Evolutionary conservation across 2,797 vertebrate genomes (phyloP).

Genomic region (Melanitta fusca): DNA sequence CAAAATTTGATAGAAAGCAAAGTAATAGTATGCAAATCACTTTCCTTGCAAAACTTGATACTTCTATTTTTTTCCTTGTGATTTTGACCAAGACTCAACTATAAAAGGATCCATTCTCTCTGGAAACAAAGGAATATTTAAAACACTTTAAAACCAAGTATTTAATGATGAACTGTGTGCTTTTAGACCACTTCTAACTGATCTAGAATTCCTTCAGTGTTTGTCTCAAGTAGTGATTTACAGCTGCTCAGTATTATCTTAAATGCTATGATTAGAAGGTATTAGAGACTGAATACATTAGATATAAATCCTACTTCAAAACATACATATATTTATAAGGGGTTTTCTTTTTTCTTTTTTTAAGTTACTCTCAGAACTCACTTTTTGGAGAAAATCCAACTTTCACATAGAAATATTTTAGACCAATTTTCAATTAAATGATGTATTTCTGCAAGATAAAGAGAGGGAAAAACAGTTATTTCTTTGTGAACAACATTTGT

Average conservation of each 20-base stretch:
- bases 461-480: not conserved
- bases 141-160: not conserved
- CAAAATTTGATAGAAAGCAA: slow-evolving; percentile 67
- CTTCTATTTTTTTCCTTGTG: not conserved
- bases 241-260: not conserved
- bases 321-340: not conserved
- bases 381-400: not conserved
- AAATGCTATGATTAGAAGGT: slow-evolving; percentile 6
- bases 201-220: not conserved
- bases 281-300: not conserved
- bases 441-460: not conserved
- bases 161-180: not conserved
- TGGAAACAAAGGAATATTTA: not conserved
- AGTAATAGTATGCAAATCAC: slow-evolving; percentile 68
- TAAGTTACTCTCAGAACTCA: not conserved
- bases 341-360: too few species aligned
- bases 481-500: not conserved
- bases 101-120: not conserved
- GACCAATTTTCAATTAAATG: not conserved
- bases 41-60: slow-evolving; percentile 45
- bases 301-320: not conserved
- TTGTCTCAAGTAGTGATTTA: not conserved
- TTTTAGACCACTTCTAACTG: not conserved
- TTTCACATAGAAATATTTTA: not conserved
- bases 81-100: slow-evolving; percentile 33